phyloP scores from a whole-genome alignment of 2,797 vertebrate species.

The Spinibarbus caldwelli region DNA sequence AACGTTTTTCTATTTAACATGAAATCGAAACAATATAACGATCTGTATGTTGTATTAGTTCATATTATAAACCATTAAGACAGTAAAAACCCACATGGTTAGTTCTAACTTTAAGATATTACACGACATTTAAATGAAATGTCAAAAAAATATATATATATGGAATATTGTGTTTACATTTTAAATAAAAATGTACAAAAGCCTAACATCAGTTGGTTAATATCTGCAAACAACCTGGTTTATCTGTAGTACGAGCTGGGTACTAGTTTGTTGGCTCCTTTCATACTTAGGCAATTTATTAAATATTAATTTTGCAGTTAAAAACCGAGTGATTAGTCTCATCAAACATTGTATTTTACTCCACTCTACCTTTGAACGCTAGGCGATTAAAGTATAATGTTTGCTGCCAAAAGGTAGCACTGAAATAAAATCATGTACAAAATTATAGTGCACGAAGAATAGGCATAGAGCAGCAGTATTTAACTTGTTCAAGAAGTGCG shows the following conservation, averaged over 20 bases:
- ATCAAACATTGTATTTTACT: neutral
- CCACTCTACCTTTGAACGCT: neutral
- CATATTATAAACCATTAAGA: neutral
- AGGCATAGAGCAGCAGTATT: neutral
- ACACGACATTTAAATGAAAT: neutral
- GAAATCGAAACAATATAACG: neutral
- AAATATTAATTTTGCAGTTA: neutral
- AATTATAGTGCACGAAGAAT: neutral
- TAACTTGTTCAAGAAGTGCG: neutral
- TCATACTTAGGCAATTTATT: neutral
- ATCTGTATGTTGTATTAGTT: neutral
- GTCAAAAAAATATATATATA: neutral
- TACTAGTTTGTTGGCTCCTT: neutral
- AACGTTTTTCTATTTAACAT: neutral
- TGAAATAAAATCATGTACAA: neutral
- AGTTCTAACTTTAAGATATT: neutral
- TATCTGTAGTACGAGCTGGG: too few species aligned
- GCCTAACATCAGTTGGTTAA: neutral
- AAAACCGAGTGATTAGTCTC: neutral
- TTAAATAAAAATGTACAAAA: neutral
- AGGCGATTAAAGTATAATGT: too few species aligned
- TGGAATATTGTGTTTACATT: neutral
- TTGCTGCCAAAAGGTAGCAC: neutral
- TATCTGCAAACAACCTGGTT: neutral
- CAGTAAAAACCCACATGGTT: conserved; percentile 17